Evolutionary conservation across 2,888 invertebrate species (phyloP).

Genomic region (Nomada ferruginata): DNA sequence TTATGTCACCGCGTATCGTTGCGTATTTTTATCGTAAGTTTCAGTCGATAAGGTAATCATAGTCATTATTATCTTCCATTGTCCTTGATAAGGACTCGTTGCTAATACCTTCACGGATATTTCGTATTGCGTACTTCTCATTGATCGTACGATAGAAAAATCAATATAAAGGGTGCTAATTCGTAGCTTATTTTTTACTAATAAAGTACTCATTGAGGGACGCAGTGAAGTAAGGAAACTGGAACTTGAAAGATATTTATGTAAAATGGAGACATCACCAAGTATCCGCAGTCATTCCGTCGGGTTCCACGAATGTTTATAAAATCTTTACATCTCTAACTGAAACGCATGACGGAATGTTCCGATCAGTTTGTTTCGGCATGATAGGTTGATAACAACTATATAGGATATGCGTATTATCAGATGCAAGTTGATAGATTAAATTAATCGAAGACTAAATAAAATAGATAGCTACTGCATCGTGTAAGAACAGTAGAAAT

Average conservation of each 20-base stretch:
- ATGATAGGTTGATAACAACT: not conserved
- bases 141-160: slow-evolving; percentile 48
- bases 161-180: slow-evolving; percentile 69
- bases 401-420: not conserved
- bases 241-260: slow-evolving; percentile 28
- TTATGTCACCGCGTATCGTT: slow-evolving; percentile 23
- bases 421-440: not conserved
- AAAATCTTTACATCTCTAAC: slow-evolving; percentile 57
- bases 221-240: not conserved
- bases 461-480: slow-evolving; percentile 3
- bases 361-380: not conserved
- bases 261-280: slow-evolving; percentile 11
- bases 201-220: slow-evolving; percentile 43
- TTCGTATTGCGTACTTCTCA: slow-evolving; percentile 49
- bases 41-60: slow-evolving; percentile 42
- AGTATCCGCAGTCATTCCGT: slow-evolving; percentile 10
- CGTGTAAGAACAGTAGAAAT: slow-evolving; percentile 12
- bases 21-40: slow-evolving; percentile 33
- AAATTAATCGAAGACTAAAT: slow-evolving; percentile 22
- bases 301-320: slow-evolving; percentile 61
- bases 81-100: slow-evolving; percentile 44
- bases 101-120: slow-evolving; percentile 53
- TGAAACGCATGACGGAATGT: not conserved
- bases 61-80: slow-evolving; percentile 46
- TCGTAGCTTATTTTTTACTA: slow-evolving; percentile 62